Evolutionary conservation across 2,113 vertebrate species (phyloP).

Genomic region (Siniperca knerii): DNA sequence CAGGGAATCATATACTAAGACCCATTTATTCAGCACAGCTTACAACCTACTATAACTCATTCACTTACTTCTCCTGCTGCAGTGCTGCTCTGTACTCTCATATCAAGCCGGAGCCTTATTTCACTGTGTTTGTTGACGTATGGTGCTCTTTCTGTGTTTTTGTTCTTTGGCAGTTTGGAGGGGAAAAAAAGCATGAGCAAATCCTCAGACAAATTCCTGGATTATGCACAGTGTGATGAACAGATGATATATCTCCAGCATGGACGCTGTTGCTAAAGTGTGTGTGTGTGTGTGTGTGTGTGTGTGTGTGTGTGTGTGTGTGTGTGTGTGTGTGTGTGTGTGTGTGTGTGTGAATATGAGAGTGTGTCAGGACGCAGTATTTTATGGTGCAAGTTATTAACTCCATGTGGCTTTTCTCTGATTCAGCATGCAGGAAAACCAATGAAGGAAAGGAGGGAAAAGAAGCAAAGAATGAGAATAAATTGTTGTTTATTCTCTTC

Average conservation of each 20-base stretch:
- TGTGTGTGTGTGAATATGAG: conserved; percentile 24
- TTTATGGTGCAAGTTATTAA: conserved; percentile 61
- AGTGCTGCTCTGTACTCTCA: background rate
- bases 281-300: conserved; percentile 24
- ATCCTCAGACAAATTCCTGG: conserved; percentile 58
- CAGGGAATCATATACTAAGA: conserved; percentile 54
- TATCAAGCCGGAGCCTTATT: conserved; percentile 13
- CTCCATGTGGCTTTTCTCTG: conserved; percentile 58
- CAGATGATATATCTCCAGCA: conserved; percentile 41
- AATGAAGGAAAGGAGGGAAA: background rate
- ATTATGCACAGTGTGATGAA: conserved; percentile 57
- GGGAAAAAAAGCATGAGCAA: conserved; percentile 17
- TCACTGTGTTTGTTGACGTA: conserved; percentile 10
- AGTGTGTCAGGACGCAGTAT: conserved; percentile 43
- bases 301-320: conserved; percentile 30
- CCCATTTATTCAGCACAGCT: conserved; percentile 48
- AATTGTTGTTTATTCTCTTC: conserved; percentile 19
- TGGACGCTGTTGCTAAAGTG: background rate
- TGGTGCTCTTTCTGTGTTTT: conserved; percentile 5
- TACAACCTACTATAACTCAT: conserved; percentile 59
- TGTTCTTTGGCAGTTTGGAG: conserved; percentile 1
- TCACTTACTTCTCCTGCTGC: conserved; percentile 20
- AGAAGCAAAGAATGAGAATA: conserved; percentile 9
- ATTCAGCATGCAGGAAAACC: conserved; percentile 47
- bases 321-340: conserved; percentile 9